Evolutionary conservation across 2,888 invertebrate species (phyloP), one percentile per base, ranked within the genome.

Genomic region (Eupelmus urozonus): DNA sequence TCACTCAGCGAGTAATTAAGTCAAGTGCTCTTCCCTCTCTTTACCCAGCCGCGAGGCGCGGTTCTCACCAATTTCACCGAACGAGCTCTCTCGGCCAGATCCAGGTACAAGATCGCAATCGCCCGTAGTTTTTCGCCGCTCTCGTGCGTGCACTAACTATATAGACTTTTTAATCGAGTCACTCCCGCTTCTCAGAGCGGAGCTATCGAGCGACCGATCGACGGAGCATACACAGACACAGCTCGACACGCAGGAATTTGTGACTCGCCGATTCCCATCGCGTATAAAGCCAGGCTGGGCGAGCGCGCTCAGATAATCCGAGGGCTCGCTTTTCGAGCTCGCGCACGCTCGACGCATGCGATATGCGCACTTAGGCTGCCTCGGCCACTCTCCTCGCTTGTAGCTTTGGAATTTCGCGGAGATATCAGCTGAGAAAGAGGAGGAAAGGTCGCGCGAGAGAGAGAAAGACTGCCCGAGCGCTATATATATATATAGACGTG

Each of bases 201-300:
- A 18, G 7, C 42, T 63, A 63, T 63, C 62, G 23, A 45, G 34
- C n/a, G 62, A 42, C 16, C 62, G 25, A 63, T 65, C 65, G 49
- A 65, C 34, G 60, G 23, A n/a, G 29, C n/a, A n/a, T 16, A 55
- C 25, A 55, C 23, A n/a, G n/a, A n/a, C n/a, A n/a, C n/a, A n/a
- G 1, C n/a, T 40, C 60, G 60, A 62, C 65, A 49, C 16, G 65
- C n/a, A 53, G 53, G 66, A 53, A 67, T 67, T 53, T 53, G 66
- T 67, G 66, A 67, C 23, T 51, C 34, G 49, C 49, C n/a, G 66
- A 66, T 66, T 66, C 51, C 23, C 66, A 63, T 51, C 66, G 66
- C 34, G 51, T 16, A 20, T 23, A 20, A n/a, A 13, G 13, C 20
- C 34, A 34, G 5, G 34, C 34, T 3, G 9, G 9, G 9, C 34